Evolutionary conservation across 2,888 invertebrate species (phyloP).

Genomic region (Harpagoxenus sublaevis): DNA sequence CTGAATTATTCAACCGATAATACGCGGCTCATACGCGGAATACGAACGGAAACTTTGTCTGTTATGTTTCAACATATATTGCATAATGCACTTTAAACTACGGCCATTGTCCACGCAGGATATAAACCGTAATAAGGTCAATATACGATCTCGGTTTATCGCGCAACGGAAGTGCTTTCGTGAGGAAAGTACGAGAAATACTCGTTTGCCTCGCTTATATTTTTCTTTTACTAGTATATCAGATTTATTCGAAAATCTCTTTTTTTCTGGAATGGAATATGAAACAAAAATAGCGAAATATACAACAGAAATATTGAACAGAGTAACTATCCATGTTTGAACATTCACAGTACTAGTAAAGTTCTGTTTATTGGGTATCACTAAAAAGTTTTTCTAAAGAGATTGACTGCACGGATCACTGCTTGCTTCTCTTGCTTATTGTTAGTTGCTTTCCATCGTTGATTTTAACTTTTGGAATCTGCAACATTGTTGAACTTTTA

Average conservation of each 20-base stretch:
- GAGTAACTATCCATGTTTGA: not conserved
- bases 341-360: not conserved
- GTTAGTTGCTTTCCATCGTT: not conserved
- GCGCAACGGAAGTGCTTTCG: constrained; percentile 37
- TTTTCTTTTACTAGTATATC: constrained; percentile 10
- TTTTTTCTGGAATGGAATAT: constrained; percentile 10
- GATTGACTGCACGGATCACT: not conserved
- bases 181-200: constrained; percentile 13
- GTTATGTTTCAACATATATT: constrained; percentile 61
- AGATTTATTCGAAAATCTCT: constrained; percentile 26
- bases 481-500: not conserved
- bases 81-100: constrained; percentile 65
- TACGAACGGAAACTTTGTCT: constrained; percentile 53
- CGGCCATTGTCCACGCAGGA: constrained; percentile 56
- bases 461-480: not conserved
- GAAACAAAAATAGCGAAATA: constrained; percentile 25
- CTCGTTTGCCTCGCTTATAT: not conserved
- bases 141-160: constrained; percentile 60
- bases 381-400: not conserved
- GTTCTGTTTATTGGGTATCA: constrained; percentile 9
- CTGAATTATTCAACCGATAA: constrained; percentile 64
- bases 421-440: not conserved
- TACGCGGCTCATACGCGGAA: constrained; percentile 38
- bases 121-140: constrained; percentile 63
- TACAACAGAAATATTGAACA: constrained; percentile 20